Conservation (phyloP, 2,113 vertebrate species). For the Atrichornis clamosus region DNA sequence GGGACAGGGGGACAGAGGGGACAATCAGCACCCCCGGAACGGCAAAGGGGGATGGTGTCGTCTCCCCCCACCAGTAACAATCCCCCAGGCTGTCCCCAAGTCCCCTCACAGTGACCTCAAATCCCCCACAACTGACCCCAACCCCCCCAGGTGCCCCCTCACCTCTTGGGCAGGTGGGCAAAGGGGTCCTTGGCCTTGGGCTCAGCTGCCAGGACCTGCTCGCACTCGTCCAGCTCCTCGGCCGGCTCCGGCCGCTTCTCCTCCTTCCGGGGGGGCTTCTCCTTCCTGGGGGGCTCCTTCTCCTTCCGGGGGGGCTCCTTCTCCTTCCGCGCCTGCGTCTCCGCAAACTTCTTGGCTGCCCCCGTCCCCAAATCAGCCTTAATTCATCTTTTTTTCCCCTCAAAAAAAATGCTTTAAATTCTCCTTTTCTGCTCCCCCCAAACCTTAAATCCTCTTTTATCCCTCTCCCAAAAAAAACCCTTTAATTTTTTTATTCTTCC, state of each 20-base stretch:
- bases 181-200: not conserved
- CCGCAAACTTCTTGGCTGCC: not conserved
- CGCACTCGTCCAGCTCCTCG: not conserved
- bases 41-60: no score
- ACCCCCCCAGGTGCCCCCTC: not conserved
- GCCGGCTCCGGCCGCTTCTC: not conserved
- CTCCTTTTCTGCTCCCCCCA: rapidly evolving
- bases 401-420: not conserved
- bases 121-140: not conserved
- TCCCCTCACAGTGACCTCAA: no score
- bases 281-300: not conserved
- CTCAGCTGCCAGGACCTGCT: not conserved
- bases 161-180: not conserved
- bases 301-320: not conserved
- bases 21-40: not conserved
- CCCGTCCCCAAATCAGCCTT: no score
- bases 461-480: rapidly evolving
- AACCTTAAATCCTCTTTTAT: not conserved
- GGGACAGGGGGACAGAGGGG: not conserved
- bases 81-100: no score
- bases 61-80: no score
- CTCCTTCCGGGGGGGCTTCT: not conserved
- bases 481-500: no score
- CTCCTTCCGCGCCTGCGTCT: not conserved
- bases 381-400: no score